Base-by-base conservation (phyloP, 2,797 vertebrate genomes). In the Podarcis lilfordi region DNA sequence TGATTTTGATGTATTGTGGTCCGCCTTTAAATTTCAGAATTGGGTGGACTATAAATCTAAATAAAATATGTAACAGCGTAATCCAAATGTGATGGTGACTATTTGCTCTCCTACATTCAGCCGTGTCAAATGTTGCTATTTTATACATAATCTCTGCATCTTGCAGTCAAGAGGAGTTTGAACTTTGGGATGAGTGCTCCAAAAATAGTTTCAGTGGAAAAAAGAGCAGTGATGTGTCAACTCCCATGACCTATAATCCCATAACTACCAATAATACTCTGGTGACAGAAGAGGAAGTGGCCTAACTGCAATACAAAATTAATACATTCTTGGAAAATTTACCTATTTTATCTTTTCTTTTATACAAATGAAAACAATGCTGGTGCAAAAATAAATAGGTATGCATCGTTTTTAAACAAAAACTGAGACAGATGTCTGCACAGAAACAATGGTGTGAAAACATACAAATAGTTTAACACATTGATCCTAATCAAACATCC, bases 121-220 rank as follows among this genome's bases (percentile, higher is more conserved):
- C 84, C 50, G 10, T 90, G 43, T 45, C 32, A 1, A 91, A 82
- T 29, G 13, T 45, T n/a, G 1, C 55, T 76, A 40, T 59, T 75
- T 85, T 81, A 68, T 61, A 59, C 69, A 87, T 43, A 50, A 80
- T 59, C 76, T 37, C 66, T 77, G 32, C 19, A 55, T 82, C 19
- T 74, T 50, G 59, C 59, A 37, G 21, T 81, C 55, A 59, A 78
- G 71, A 45, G 17, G 23, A 35, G 79, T 87, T 81, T 81, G 59
- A 75, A 64, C 71, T 87, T 87, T 87, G 78, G 86, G 68, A 21
- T 84, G 80, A 61, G 37, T 72, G 82, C 15, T 80, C 15, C 69
- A 74, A 84, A 91, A 79, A 29, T 40, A 82, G 23, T 64, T 59
- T 75, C 27, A 69, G 80, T 79, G 79, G 75, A 77, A 88, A 55